phyloP scores from a whole-genome alignment of 1,140 invertebrate species.

The Prorops nasuta region DNA sequence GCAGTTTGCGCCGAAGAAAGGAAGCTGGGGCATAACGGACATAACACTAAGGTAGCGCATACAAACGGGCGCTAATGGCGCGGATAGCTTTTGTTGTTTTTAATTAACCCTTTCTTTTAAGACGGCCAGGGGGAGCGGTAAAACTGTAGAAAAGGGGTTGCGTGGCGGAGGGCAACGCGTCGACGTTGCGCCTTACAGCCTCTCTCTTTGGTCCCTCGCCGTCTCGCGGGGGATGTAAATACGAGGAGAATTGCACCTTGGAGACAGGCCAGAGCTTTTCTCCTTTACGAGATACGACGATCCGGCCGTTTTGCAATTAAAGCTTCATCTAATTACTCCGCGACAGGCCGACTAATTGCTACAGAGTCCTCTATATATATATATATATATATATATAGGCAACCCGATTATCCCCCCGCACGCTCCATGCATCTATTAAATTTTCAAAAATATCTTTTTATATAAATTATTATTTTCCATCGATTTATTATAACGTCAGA shows the following conservation, averaged over 20 bases:
- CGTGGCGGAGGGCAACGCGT: too few species aligned
- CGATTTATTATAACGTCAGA: too few species aligned
- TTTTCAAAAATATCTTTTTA: too few species aligned
- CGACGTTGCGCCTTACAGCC: conserved; percentile 15
- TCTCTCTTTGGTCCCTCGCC: conserved; percentile 5
- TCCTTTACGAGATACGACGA: conserved; percentile 31
- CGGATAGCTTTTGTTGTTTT: conserved; percentile 58
- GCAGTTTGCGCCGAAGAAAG: conserved; percentile 14
- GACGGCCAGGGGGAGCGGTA: conserved; percentile 44
- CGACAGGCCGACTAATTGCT: conserved; percentile 33
- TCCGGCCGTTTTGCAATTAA: conserved; percentile 42
- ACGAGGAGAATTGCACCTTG: conserved; percentile 51
- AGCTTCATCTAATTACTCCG: conserved; percentile 53
- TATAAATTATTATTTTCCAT: too few species aligned
- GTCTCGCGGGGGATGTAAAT: conserved; percentile 55
- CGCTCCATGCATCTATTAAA: too few species aligned
- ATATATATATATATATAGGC: too few species aligned
- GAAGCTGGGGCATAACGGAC: conserved; percentile 20
- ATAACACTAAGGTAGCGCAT: conserved; percentile 53
- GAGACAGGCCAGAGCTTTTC: conserved; percentile 47
- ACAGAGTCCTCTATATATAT: too few species aligned
- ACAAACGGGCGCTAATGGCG: conserved; percentile 57
- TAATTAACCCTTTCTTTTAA: conserved; percentile 59
- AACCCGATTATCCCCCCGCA: too few species aligned
- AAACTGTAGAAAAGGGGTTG: conserved; percentile 30